Evolutionary conservation across 1,140 invertebrate species (phyloP), one percentile per base, ranked within the genome.

Genomic region (Hycleus phaleratus): DNA sequence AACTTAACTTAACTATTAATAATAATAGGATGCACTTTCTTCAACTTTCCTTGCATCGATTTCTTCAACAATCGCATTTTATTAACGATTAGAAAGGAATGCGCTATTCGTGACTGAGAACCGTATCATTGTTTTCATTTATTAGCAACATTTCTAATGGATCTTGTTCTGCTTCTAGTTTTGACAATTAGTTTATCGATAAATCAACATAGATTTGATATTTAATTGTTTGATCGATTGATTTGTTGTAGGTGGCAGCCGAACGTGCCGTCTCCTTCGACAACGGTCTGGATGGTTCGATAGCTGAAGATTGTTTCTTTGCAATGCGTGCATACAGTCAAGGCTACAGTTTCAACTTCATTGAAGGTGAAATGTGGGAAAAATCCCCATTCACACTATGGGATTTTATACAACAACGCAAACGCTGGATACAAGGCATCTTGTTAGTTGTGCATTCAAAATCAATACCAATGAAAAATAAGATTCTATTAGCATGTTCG

Each of bases 261-360:
- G 95, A 98, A 74, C 84, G 85, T 66, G 81, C 85, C 58, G 92
- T 98, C 1, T 92, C 93, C 0, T 98, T 95, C 77, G 93, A 98
- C 75, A 95, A 97, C 75, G 95, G 95, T 5, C 78, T 90, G 46
- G 93, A 97, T 74, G 94, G 94, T 26, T 96, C 93, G 0, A 90
- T 97, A n/a, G 95, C 95, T 25, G 95, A 98, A 74, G 95, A 98
- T 74, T 97, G 93, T 71, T 97, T 86, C 71, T 98, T 98, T 78
- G 93, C 91, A 0, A 95, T 98, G 90, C 86, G 88, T 58, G 95
- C 95, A 0, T 91, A 87, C 69, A 81, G 82, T 52, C 79, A 90
- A 72, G 91, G 91, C 7, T 93, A 88, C 68, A 82, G 85, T 1
- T 96, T 96, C 71, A 92, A 93, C 68, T 96, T 95, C 74, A 84